Evolutionary conservation across 2,888 invertebrate species (phyloP), one percentile per base, ranked within the genome.

Genomic region (Cantharis flavilabris): DNA sequence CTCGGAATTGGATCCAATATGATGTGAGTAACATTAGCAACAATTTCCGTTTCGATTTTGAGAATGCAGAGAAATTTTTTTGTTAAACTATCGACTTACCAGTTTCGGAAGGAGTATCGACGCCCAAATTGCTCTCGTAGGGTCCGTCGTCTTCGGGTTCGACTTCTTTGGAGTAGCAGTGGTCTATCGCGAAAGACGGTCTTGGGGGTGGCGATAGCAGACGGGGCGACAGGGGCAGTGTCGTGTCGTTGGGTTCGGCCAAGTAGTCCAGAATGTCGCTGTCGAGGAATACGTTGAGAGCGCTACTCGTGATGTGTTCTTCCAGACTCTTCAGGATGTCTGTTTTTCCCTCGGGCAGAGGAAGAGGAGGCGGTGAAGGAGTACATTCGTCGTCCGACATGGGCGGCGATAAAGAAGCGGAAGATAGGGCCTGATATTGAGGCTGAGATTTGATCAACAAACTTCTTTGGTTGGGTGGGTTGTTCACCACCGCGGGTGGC

Each of bases 81-180:
- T 16, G 16, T 49, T 0, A n/a, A n/a, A 1, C 2, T 7, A 16
- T n/a, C 2, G n/a, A 49, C 49, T 49, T 90, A 93, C 97, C 96
- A 80, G 97, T 96, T 91, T 97, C 97, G 64, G 97, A 96, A 75
- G 97, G 96, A 81, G 97, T 96, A 86, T 96, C 95, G 26, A 96
- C 92, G 82, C 95, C 95, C 72, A 95, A 91, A 83, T 91, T 91
- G 85, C 94, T 94, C 80, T 93, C 90, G 86, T 90, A 90, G 87
- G 89, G 89, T 76, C 84, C 83, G 2, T 49, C 49, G 49, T n/a
- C n/a, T n/a, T 49, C 49, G 33, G 86, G 84, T 81, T 89, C 89
- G 82, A 90, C 90, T 84, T 92, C 91, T 81, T 92, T 92, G 81
- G 93, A 92, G 82, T 96, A 95, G 89, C 92, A 94, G 90, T 91